These are phyloP conservation scores for Drosophila ezoana DNA, from an alignment of 2,888 invertebrate species.

Conservation along the genomic window DNA sequence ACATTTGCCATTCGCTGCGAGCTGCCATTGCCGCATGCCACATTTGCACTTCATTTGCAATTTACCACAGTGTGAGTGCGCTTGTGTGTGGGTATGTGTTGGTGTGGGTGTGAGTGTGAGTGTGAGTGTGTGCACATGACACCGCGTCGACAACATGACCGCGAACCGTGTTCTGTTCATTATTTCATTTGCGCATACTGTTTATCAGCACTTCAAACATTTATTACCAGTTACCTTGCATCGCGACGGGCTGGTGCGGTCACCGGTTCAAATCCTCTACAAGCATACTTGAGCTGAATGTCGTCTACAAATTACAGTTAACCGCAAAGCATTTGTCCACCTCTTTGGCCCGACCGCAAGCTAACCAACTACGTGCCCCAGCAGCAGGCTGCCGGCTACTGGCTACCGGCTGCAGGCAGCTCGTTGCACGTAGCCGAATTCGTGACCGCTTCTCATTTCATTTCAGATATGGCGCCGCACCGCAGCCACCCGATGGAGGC, in stretches of 20 bases:
- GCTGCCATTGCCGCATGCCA: slow-evolving; percentile 26
- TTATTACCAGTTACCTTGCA: slow-evolving; percentile 49
- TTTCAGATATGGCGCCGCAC: slow-evolving; percentile 88
- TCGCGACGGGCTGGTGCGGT: not conserved
- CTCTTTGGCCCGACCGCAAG: slow-evolving; percentile 56
- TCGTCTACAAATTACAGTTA: slow-evolving; percentile 64
- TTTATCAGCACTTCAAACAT: slow-evolving; percentile 66
- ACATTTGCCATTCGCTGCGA: slow-evolving; percentile 29
- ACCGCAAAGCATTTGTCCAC: slow-evolving; percentile 53
- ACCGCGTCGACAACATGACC: slow-evolving; percentile 51
- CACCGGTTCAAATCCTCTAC: not conserved
- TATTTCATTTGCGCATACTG: slow-evolving; percentile 76
- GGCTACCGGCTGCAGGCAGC: slow-evolving; percentile 7
- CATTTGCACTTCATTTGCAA: slow-evolving; percentile 56
- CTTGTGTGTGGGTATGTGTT: not conserved
- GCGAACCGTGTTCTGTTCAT: slow-evolving; percentile 67
- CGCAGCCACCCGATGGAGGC: slow-evolving; percentile 87
- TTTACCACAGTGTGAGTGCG: slow-evolving; percentile 27
- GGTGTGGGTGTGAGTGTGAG: slow-evolving; percentile 8
- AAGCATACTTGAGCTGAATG: slow-evolving; percentile 24
- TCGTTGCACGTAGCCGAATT: slow-evolving; percentile 53
- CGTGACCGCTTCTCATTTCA: slow-evolving; percentile 52
- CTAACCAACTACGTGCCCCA: slow-evolving; percentile 70
- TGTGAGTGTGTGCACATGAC: slow-evolving; percentile 46
- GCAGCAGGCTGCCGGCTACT: slow-evolving; percentile 5